Evolutionary conservation across 2,888 invertebrate genomes (phyloP), one percentile per base, ranked within the genome.

Genomic region (Altica lythri): DNA sequence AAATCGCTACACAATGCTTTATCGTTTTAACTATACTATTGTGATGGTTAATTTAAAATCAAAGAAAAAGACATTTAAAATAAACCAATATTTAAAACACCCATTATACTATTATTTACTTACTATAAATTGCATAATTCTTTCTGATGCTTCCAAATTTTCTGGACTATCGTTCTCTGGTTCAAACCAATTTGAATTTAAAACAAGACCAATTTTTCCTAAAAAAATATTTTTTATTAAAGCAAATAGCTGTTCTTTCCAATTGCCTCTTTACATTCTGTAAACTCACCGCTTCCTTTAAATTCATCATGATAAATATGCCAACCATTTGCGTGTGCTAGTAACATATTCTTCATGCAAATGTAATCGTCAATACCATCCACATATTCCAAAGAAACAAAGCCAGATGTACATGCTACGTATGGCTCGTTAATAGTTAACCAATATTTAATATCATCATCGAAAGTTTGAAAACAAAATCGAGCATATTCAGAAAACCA

Each of bases 251-350:
- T n/a, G n/a, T n/a, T n/a, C n/a, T n/a, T n/a, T n/a, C n/a, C n/a
- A n/a, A n/a, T n/a, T n/a, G n/a, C n/a, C n/a, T n/a, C n/a, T n/a
- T n/a, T n/a, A n/a, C n/a, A n/a, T n/a, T n/a, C n/a, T n/a, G n/a
- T n/a, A n/a, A n/a, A n/a, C 27, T 14, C 22, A 46, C 46, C 46
- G 30, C 14, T 52, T 59, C 62, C 53, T 81, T 77, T 77, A 71
- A 82, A 87, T 5, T 80, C 77, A 2, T 79, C 74, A 40, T 85
- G 69, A 61, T 83, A 86, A 66, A 85, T 69, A 4, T 79, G 77
- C 66, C 85, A 89, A 0, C 81, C 83, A 64, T 75, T 79, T 0
- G 81, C 86, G 64, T 89, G 88, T 0, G 88, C 84, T 34, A 81
- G 69, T 4, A 89, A 73, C 27, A 86, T 74, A 55, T 82, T 84